These are phyloP conservation scores for Phylloscopus trochilus DNA, from an alignment of 2,113 vertebrate genomes.

Conservation along the genomic window DNA sequence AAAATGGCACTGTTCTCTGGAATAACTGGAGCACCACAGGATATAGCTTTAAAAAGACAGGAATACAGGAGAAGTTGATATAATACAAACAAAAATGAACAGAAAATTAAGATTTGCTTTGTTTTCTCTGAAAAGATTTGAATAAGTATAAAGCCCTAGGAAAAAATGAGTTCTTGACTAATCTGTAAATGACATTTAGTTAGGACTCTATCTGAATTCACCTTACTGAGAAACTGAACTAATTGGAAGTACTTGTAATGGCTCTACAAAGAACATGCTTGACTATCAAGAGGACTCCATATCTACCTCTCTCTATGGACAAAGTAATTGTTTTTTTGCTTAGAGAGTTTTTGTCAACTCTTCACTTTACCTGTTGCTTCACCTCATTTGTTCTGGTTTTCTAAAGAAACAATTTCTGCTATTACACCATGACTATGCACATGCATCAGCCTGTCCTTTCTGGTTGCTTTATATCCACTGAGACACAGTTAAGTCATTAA, in stretches of 20 bases:
- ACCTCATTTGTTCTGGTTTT: neutral
- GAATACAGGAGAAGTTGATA: conserved; percentile 14
- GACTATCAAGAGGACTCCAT: neutral
- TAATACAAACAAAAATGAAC: neutral
- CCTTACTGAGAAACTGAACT: neutral
- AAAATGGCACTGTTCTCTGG: conserved; percentile 83
- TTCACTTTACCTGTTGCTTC: neutral
- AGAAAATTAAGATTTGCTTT: neutral
- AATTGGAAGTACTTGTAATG: neutral
- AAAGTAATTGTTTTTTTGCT: neutral
- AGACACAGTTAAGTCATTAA: neutral
- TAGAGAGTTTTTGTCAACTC: neutral
- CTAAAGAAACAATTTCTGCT: neutral
- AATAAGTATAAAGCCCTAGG: neutral
- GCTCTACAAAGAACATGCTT: neutral
- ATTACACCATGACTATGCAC: neutral
- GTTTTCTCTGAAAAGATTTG: neutral
- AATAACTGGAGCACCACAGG: conserved; percentile 79
- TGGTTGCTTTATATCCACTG: neutral
- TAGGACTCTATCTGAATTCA: neutral
- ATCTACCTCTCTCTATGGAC: neutral
- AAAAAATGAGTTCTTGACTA: neutral
- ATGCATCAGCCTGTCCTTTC: neutral
- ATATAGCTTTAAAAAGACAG: conserved; percentile 78
- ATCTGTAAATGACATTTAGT: neutral